A percentile compares a stretch with the other conserved stretches of the same genome.
Evolutionary conservation across 2,113 vertebrate genomes (phyloP).

Genomic region (Monarcha castaneiventris): DNA sequence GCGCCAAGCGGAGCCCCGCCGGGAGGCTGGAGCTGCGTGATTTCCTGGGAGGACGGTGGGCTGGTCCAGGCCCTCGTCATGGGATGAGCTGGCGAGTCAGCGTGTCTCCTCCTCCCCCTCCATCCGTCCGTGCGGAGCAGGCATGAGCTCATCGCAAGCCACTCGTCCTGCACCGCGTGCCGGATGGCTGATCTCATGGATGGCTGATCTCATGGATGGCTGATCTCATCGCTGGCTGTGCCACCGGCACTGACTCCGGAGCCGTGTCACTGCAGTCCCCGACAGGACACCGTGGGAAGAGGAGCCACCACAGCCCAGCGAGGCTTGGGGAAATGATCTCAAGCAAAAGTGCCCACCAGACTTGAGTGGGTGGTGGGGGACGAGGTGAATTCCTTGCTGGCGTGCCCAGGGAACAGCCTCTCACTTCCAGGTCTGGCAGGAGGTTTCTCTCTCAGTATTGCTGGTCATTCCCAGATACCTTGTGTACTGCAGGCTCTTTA

Average conservation of each 20-base stretch:
- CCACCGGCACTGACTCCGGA: background rate
- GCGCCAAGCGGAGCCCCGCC: background rate
- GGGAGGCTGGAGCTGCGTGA: background rate
- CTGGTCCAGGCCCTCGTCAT: background rate
- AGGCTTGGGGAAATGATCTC: background rate
- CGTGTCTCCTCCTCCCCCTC: slow-evolving; percentile 7
- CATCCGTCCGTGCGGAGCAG: background rate
- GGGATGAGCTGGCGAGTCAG: background rate
- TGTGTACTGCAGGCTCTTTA: background rate
- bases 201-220: background rate
- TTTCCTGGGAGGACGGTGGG: background rate
- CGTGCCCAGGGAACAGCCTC: background rate
- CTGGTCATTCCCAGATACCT: background rate
- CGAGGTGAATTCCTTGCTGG: background rate
- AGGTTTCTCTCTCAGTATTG: background rate
- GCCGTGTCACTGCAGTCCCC: background rate
- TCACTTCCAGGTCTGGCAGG: background rate
- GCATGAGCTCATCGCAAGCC: slow-evolving; percentile 62
- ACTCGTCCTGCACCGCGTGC: background rate
- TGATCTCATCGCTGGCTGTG: slow-evolving; percentile 23
- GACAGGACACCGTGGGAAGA: background rate
- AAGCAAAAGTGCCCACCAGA: background rate
- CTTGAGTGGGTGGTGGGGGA: background rate
- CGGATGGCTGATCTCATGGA: background rate
- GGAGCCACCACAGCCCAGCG: background rate